Percentiles rank a stretch among this genome's conserved stretches.
Evolutionary conservation across 2,113 vertebrate species (phyloP).

Genomic region (Rhinolophus ferrumequinum): DNA sequence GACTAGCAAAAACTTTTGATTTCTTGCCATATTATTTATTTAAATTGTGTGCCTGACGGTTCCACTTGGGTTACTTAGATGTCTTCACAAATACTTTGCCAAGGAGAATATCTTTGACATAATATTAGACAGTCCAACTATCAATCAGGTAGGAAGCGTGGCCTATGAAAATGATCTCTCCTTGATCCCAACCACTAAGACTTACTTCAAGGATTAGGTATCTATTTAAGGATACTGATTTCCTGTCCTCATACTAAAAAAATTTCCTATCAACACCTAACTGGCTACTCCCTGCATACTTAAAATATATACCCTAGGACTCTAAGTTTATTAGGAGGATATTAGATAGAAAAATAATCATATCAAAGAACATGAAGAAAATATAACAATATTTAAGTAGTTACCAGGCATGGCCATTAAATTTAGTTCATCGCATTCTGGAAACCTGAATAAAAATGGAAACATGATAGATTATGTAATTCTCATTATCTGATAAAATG

Average conservation of each 20-base stretch:
- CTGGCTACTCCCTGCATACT: neutral
- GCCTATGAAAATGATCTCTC: neutral
- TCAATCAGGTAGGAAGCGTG: neutral
- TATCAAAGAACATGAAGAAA: neutral
- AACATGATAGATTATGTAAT: neutral
- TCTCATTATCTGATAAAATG: neutral
- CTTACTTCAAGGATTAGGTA: neutral
- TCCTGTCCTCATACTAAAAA: neutral
- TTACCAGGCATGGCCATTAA: neutral
- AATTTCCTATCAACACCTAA: neutral
- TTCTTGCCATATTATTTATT: neutral
- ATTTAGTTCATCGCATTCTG: neutral
- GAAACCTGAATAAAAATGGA: neutral
- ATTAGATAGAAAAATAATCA: neutral
- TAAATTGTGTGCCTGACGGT: neutral
- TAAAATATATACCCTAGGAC: neutral
- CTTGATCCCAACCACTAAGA: neutral
- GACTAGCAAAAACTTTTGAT: neutral
- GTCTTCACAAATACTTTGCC: neutral
- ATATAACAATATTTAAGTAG: neutral
- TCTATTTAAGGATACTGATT: neutral
- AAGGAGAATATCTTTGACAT: neutral
- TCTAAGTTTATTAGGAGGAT: neutral
- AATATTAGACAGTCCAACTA: neutral
- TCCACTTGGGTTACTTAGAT: neutral